Base-by-base conservation (phyloP, 2,797 vertebrate genomes). In the Synanceia verrucosa region DNA sequence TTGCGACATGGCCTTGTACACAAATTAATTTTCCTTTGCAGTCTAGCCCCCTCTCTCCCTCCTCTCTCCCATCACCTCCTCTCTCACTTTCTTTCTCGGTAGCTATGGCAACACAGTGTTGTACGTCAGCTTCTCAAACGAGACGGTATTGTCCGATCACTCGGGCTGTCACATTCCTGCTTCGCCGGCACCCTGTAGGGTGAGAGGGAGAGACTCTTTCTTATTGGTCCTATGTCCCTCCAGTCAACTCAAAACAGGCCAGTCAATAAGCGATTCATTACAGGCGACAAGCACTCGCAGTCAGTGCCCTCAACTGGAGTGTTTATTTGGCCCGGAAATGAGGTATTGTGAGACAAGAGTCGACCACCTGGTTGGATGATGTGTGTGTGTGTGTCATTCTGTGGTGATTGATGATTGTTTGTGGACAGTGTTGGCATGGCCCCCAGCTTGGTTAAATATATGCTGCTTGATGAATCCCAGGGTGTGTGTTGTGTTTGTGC, bases 91-190 rank as follows among this genome's bases (percentile, higher is more conserved):
- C 76, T 86, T 82, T 82, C 86, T 81, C 44, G 7, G 93, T 95
- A 86, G 79, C 92, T 88, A 94, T 94, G 88, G 93, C 84, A 94
- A 94, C 92, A 69, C 85, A 76, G 85, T 82, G 88, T 90, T 87
- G 82, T 76, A 89, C 77, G 86, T 93, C 88, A 91, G 89, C 86
- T 91, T 78, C 86, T 91, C 86, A 87, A 90, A 85, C 63, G 66
- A 91, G 86, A 88, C 70, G 19, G 76, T 63, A 81, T 92, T 89
- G 92, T 93, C 90, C 68, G 51, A 89, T 74, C 52, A 68, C 67
- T 63, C 9, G 23, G 62, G 65, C 85, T 66, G 80, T 88, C 79
- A 77, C 82, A 86, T 78, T 92, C 76, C 73, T 71, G 79, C 83
- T 72, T 65, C 68, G 79, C 74, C 19, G 47, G 82, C 74, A 65